Evolutionary conservation across 2,888 invertebrate species (phyloP).

Genomic region (Dasysyrphus albostriatus): DNA sequence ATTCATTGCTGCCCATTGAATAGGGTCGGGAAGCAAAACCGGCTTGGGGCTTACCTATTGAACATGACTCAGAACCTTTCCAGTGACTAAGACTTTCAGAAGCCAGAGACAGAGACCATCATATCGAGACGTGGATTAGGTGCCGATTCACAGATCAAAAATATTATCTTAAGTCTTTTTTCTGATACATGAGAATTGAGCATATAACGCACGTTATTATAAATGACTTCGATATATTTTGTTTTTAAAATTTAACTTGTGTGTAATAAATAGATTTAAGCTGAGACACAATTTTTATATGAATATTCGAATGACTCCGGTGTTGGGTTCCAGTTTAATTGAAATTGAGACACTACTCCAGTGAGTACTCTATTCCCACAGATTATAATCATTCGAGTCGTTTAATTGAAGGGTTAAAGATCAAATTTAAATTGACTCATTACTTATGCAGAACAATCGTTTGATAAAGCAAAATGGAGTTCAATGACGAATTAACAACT

Average conservation of each 20-base stretch:
- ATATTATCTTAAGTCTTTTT: neutral
- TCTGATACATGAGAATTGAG: neutral
- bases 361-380: conserved; percentile 44
- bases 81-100: conserved; percentile 12
- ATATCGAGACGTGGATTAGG: conserved; percentile 11
- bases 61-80: conserved; percentile 40
- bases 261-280: conserved; percentile 1
- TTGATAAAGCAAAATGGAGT: conserved; percentile 46
- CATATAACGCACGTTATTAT: no score
- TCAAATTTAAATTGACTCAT: conserved; percentile 79
- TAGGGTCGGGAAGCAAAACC: conserved; percentile 20
- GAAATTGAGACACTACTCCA: conserved; percentile 39
- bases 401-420: conserved; percentile 76
- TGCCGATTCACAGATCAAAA: conserved; percentile 13
- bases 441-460: conserved; percentile 68
- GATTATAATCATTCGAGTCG: conserved; percentile 28
- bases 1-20: conserved; percentile 9
- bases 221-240: neutral
- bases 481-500: conserved; percentile 43
- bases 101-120: neutral
- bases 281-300: neutral
- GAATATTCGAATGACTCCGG: conserved; percentile 5
- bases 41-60: conserved; percentile 26
- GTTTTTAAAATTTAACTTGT: neutral
- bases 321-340: conserved; percentile 44